Conservation (phyloP, 2,888 invertebrate genomes). For the Zootermopsis nevadensis region DNA sequence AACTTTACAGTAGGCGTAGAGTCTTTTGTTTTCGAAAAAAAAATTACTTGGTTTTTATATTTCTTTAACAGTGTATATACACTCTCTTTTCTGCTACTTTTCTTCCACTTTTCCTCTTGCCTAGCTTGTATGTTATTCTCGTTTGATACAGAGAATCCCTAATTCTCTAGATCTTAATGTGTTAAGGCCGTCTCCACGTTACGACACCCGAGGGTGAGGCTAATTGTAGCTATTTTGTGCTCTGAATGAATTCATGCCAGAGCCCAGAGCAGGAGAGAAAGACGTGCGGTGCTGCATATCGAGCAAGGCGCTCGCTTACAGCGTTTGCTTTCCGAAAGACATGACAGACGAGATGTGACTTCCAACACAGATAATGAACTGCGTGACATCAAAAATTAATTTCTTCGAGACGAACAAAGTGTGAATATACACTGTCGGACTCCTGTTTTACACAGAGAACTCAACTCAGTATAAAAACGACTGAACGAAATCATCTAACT, state of each 20-base stretch:
- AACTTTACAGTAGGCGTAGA: no score
- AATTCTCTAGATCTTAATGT: conserved; percentile 50
- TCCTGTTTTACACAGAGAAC: no score
- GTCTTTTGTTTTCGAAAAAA: no score
- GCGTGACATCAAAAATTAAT: no score
- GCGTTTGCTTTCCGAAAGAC: neutral
- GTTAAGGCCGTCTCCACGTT: conserved; percentile 32
- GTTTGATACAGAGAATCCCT: conserved; percentile 42
- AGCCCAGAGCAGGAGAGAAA: neutral
- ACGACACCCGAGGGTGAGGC: conserved; percentile 49
- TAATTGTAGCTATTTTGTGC: conserved; percentile 52
- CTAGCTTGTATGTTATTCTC: neutral
- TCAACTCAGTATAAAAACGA: no score
- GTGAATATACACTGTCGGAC: no score
- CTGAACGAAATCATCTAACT: no score
- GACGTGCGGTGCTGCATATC: conserved; percentile 45
- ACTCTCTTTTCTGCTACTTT: neutral
- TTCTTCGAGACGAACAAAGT: no score
- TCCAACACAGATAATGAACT: no score
- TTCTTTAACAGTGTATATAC: neutral
- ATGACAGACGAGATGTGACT: no score
- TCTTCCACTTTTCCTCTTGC: neutral
- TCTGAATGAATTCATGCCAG: conserved; percentile 51
- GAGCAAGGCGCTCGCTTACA: conserved; percentile 22
- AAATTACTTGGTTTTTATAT: no score